Evolutionary conservation across 2,113 vertebrate genomes (phyloP), one percentile per base, ranked within the genome.

Genomic region (Progne subis): DNA sequence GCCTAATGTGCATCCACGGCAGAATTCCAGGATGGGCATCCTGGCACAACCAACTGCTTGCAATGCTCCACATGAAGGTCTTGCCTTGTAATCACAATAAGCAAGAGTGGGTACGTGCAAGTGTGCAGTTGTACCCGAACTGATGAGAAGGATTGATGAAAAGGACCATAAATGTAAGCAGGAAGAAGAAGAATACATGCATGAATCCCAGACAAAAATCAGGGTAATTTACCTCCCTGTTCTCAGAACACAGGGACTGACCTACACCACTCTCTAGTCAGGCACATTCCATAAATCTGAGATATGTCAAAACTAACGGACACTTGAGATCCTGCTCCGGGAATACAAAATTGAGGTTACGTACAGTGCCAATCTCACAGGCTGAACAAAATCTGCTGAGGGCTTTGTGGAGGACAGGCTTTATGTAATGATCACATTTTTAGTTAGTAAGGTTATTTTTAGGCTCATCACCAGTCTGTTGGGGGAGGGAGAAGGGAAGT

Each of bases 391-490:
- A 59, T 2, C 43, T 28, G 5, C 59, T n/a, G 60, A 64, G 70
- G 20, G 57, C 19, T 86, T 34, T 70, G 82, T 26, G n/a, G 85
- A 71, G n/a, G 80, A 60, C 53, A 49, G 53, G 77, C 61, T 95
- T 92, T 90, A 93, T 88, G 92, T 70, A 94, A 94, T 80, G 69
- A 50, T 26, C 69, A 60, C 65, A 65, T 78, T 95, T 95, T 97
- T 84, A 97, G 80, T 37, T 53, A 75, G 82, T 26, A 23, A 19
- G 72, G 85, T 83, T 95, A 93, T 94, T 96, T 94, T 95, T 94
- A 89, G 93, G 78, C 68, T 77, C 90, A 82, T 80, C 52, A 68
- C 41, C 83, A 87, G 76, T 43, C 76, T 10, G 1, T 55, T 24
- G 74, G 72, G 32, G 70, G 64, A 79, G 59, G 59, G 25, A 91